Conservation (phyloP, 2,113 vertebrate genomes). For the Gila orcuttii region DNA sequence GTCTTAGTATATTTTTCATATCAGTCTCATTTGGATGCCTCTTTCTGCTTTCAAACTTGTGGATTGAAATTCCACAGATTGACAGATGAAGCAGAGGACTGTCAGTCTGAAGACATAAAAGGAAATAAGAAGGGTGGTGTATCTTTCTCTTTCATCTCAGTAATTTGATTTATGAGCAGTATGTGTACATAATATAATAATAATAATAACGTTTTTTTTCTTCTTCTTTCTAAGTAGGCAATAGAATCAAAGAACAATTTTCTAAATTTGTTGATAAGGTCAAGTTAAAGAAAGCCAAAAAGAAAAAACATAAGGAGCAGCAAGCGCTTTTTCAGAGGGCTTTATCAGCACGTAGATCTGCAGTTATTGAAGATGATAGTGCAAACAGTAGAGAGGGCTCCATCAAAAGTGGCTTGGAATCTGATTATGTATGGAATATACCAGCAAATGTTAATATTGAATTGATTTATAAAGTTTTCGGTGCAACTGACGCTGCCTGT, state of each 20-base stretch:
- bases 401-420: conserved; percentile 59
- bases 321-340: conserved; percentile 48
- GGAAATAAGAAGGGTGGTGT: conserved; percentile 69
- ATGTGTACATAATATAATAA: background rate
- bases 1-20: background rate
- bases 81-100: conserved; percentile 49
- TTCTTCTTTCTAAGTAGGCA: conserved; percentile 56
- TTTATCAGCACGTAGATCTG: conserved; percentile 15
- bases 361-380: conserved; percentile 36
- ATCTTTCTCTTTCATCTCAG: background rate
- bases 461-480: background rate
- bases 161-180: background rate
- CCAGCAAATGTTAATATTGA: background rate
- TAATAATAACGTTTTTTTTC: background rate
- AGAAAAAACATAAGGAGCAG: conserved; percentile 63
- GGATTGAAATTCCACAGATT: conserved; percentile 53
- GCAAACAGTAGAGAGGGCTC: conserved; percentile 61
- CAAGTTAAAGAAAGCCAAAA: conserved; percentile 67
- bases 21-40: background rate
- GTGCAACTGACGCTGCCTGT: background rate
- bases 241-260: conserved; percentile 67
- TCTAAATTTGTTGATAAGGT: conserved; percentile 69
- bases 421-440: conserved; percentile 62
- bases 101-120: conserved; percentile 44
- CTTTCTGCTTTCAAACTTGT: conserved; percentile 21